These are phyloP conservation scores for Anarsia innoxiella DNA, from an alignment of 2,888 invertebrate genomes.

Conservation along the genomic window DNA sequence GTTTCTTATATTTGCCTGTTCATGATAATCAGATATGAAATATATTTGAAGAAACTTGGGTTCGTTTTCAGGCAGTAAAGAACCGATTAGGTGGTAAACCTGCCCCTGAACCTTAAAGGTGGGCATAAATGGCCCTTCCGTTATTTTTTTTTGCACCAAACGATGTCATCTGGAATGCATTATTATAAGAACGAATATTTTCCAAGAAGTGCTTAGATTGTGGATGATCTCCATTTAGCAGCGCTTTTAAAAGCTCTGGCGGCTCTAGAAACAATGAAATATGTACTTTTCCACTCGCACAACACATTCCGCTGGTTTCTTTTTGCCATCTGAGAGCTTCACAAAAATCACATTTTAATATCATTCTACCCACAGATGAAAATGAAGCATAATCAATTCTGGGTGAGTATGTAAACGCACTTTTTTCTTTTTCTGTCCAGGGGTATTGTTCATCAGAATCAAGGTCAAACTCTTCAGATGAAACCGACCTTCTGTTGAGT, in stretches of 20 bases:
- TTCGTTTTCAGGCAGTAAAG: conserved; percentile 14
- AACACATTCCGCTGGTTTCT: conserved; percentile 16
- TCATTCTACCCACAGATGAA: conserved; percentile 11
- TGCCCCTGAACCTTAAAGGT: conserved; percentile 24
- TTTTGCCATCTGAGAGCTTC: conserved; percentile 14
- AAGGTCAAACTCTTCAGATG: too few species aligned
- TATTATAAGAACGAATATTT: conserved; percentile 17
- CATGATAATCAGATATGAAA: conserved; percentile 21
- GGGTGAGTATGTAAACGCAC: background rate
- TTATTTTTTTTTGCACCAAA: conserved; percentile 20
- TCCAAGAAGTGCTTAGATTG: conserved; percentile 20
- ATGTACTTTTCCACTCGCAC: conserved; percentile 15
- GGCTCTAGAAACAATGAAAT: conserved; percentile 11
- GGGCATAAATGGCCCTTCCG: conserved; percentile 20
- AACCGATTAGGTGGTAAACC: conserved; percentile 22
- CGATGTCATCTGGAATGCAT: conserved; percentile 21
- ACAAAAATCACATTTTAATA: conserved; percentile 8
- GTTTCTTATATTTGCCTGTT: conserved; percentile 16
- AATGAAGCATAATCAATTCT: background rate
- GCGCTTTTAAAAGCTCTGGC: conserved; percentile 13
- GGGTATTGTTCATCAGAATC: conserved; percentile 3
- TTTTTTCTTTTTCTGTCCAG: background rate
- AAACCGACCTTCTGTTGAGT: conserved; percentile 4
- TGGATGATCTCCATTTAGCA: conserved; percentile 14
- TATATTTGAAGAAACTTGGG: conserved; percentile 24